Evolutionary conservation across 1,140 invertebrate genomes (phyloP).

Genomic region (Lepeophtheirus salmonis): DNA sequence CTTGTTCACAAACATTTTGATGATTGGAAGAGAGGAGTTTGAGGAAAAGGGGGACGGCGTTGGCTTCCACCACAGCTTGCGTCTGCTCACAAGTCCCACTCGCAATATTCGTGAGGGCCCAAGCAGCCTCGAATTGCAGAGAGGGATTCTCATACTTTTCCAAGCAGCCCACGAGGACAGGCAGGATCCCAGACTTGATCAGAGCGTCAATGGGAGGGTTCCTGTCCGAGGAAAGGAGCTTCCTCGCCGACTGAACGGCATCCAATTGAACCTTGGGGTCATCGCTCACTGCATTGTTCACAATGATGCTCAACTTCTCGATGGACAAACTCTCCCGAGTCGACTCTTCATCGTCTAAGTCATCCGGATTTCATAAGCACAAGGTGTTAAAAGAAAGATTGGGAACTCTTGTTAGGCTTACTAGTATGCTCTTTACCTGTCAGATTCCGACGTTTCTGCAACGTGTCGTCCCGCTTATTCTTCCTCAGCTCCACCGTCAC

Average conservation of each 20-base stretch:
- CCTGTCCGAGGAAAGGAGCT: slow-evolving; percentile 83
- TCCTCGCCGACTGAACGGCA: slow-evolving; percentile 60
- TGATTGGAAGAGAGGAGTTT: slow-evolving; percentile 70
- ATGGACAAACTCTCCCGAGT: slow-evolving; percentile 41
- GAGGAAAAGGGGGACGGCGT: slow-evolving; percentile 86
- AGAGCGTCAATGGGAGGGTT: slow-evolving; percentile 97
- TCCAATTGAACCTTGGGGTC: slow-evolving; percentile 50
- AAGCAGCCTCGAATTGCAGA: slow-evolving; percentile 94
- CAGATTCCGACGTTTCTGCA: slow-evolving; percentile 36
- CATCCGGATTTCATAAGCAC: background rate
- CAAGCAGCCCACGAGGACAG: slow-evolving; percentile 75
- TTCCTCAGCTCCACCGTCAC: slow-evolving; percentile 35
- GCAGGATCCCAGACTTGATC: slow-evolving; percentile 78
- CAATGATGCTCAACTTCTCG: slow-evolving; percentile 45
- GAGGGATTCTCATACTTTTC: slow-evolving; percentile 63
- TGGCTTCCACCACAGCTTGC: slow-evolving; percentile 76
- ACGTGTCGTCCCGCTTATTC: slow-evolving; percentile 35
- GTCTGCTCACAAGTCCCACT: slow-evolving; percentile 91
- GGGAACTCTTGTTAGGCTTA: slow-evolving; percentile 6
- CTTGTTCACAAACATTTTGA: slow-evolving; percentile 95
- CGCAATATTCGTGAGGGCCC: slow-evolving; percentile 97
- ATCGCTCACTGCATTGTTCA: slow-evolving; percentile 45
- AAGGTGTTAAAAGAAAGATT: slow-evolving; percentile 9
- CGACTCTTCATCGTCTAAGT: slow-evolving; percentile 22
- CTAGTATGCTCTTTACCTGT: slow-evolving; percentile 8